Evolutionary conservation across 2,797 vertebrate genomes (phyloP).

Genomic region (Microctenopoma lineatum): DNA sequence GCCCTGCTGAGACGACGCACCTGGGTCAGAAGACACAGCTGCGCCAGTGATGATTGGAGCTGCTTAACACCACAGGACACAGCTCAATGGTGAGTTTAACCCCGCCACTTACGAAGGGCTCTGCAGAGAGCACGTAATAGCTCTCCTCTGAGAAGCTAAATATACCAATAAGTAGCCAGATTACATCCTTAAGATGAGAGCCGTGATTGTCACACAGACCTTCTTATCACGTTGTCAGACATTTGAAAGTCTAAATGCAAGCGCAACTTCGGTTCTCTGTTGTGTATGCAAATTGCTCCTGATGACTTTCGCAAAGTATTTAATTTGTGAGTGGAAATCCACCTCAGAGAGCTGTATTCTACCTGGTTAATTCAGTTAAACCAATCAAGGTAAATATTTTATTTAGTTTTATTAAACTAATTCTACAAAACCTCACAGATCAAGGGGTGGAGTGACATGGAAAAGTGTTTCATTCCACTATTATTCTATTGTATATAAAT

Average conservation of each 20-base stretch:
- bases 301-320: slow-evolving; percentile 3
- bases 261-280: neutral
- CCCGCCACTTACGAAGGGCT: slow-evolving; percentile 40
- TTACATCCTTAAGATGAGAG: slow-evolving; percentile 47
- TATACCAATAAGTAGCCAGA: slow-evolving; percentile 53
- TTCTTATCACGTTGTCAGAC: slow-evolving; percentile 2
- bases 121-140: slow-evolving; percentile 43
- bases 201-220: slow-evolving; percentile 37
- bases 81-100: slow-evolving; percentile 55
- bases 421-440: neutral
- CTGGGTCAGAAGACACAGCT: slow-evolving; percentile 67
- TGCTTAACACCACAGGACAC: slow-evolving; percentile 62
- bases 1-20: slow-evolving; percentile 49
- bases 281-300: slow-evolving; percentile 16
- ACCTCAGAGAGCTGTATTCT: neutral
- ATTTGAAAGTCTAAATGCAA: slow-evolving; percentile 25
- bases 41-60: slow-evolving; percentile 59
- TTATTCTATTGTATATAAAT: slow-evolving; percentile 1
- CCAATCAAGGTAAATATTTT: neutral
- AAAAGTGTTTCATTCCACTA: neutral
- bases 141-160: slow-evolving; percentile 60
- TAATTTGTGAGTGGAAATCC: slow-evolving; percentile 7
- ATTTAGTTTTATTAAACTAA: slow-evolving; percentile 6
- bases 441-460: neutral
- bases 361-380: neutral